phyloP scores from a whole-genome alignment of 2,113 vertebrate genomes.

The Pipa parva region DNA sequence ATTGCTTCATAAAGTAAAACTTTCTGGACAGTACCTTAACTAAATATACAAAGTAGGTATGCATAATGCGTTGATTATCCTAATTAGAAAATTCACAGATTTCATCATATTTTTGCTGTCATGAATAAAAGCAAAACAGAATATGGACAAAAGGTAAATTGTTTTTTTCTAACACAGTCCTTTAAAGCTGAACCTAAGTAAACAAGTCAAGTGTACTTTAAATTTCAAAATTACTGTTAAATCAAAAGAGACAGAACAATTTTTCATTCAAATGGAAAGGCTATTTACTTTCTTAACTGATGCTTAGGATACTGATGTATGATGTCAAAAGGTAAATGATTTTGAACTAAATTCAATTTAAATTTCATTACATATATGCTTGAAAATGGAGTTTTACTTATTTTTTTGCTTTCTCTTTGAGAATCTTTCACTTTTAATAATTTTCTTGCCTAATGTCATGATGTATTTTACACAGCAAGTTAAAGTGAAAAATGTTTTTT shows the following conservation, averaged over 20 bases:
- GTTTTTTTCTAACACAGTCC: conserved; percentile 36
- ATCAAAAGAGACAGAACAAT: conserved; percentile 81
- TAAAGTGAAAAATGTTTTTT: conserved; percentile 46
- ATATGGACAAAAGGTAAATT: conserved; percentile 20
- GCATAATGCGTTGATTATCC: too few relatives aligned
- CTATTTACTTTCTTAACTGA: conserved; percentile 68
- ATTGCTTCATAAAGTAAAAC: too few relatives aligned
- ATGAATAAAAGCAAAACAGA: background rate
- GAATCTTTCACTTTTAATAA: conserved; percentile 61
- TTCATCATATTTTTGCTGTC: background rate
- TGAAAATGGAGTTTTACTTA: conserved; percentile 48
- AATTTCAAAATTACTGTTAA: conserved; percentile 75
- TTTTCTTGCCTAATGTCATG: conserved; percentile 49
- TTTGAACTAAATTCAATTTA: conserved; percentile 77
- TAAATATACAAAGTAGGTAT: too few relatives aligned
- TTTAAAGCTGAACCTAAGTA: conserved; percentile 60
- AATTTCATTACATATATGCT: conserved; percentile 68
- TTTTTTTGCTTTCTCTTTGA: conserved; percentile 47
- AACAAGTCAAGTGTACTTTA: conserved; percentile 58
- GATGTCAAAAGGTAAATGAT: conserved; percentile 71
- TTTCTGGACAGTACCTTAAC: too few relatives aligned
- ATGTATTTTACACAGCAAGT: conserved; percentile 52
- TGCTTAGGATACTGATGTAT: conserved; percentile 57
- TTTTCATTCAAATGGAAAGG: conserved; percentile 71
- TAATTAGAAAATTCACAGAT: too few relatives aligned